Conservation (phyloP, 1,140 invertebrate species). For the Berghia stephanieae region DNA sequence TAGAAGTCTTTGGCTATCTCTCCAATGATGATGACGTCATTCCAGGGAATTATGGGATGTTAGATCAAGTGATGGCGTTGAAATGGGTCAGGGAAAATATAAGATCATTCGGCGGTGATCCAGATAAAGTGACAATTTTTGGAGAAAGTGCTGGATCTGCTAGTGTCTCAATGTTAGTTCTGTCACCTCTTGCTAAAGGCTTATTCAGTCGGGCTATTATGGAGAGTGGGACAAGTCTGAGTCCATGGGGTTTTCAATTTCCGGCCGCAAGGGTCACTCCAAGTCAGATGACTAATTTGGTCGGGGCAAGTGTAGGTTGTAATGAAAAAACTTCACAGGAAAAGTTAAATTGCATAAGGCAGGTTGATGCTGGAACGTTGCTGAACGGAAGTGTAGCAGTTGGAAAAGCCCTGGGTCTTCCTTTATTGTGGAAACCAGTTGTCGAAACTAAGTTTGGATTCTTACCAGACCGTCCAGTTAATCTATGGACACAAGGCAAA, state of each 20-base stretch:
- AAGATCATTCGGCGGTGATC: constrained; percentile 86
- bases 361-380: neutral
- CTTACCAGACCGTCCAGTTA: constrained; percentile 3
- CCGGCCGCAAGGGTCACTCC: neutral
- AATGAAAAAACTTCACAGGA: neutral
- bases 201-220: constrained; percentile 35
- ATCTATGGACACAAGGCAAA: neutral
- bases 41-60: constrained; percentile 94
- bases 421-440: neutral
- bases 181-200: constrained; percentile 45
- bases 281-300: neutral
- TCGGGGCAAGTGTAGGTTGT: constrained; percentile 26
- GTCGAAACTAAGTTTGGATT: constrained; percentile 28
- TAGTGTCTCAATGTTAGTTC: constrained; percentile 47
- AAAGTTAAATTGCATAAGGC: neutral
- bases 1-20: constrained; percentile 83
- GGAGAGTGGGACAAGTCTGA: constrained; percentile 34
- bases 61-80: constrained; percentile 90
- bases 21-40: constrained; percentile 90
- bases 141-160: constrained; percentile 88
- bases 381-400: neutral
- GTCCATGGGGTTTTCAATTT: constrained; percentile 17
- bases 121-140: constrained; percentile 85
- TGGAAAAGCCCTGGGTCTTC: neutral
- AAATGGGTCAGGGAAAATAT: constrained; percentile 92